Evolutionary conservation across 2,888 invertebrate species (phyloP).

Genomic region (Erpobdella octoculata): DNA sequence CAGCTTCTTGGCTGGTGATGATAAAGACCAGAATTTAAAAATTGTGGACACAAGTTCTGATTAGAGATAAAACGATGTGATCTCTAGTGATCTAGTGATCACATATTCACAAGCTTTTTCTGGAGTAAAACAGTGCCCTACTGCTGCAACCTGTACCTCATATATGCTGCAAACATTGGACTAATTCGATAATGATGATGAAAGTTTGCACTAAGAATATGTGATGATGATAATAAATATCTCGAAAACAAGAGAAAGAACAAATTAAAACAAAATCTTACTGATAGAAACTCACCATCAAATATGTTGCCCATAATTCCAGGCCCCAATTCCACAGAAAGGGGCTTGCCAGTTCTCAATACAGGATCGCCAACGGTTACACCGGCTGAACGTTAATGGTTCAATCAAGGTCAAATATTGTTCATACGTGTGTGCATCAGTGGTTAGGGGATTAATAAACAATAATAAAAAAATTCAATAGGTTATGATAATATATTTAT

Average conservation of each 20-base stretch:
- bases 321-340: constrained; percentile 96
- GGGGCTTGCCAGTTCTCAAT: constrained; percentile 90
- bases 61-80: no score
- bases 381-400: constrained; percentile 58
- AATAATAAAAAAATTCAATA: no score
- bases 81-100: no score
- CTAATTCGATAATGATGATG: not conserved
- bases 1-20: no score
- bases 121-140: no score
- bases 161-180: no score
- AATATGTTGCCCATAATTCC: constrained; percentile 99
- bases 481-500: no score
- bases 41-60: no score
- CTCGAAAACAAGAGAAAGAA: not conserved
- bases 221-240: not conserved
- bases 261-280: not conserved
- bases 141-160: no score
- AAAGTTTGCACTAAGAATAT: not conserved
- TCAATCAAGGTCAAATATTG: not conserved
- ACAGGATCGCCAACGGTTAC: constrained; percentile 99
- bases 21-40: no score
- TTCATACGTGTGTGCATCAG: not conserved
- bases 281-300: constrained; percentile 63
- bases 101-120: no score
- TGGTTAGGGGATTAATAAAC: not conserved